These are phyloP conservation scores for Bursaphelenchus mucronatus DNA, from an alignment of 1,140 invertebrate species.

Conservation along the genomic window DNA sequence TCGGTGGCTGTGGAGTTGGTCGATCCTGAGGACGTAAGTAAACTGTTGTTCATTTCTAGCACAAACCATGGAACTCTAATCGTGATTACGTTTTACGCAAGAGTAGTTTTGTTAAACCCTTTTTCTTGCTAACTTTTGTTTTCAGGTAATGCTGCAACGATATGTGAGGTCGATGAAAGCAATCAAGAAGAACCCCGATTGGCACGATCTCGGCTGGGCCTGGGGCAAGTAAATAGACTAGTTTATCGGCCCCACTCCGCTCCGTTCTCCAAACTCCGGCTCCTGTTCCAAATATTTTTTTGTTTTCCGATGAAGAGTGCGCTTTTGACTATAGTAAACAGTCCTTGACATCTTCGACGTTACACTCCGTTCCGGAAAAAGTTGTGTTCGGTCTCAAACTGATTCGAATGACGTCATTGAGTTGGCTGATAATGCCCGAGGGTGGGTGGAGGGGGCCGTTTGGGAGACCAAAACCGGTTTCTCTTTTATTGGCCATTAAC, in stretches of 20 bases:
- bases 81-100: neutral
- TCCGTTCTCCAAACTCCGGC: neutral
- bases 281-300: constrained; percentile 1
- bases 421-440: too few species aligned
- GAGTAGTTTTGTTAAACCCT: neutral
- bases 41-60: too few species aligned
- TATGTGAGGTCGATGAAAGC: constrained; percentile 1
- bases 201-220: constrained; percentile 10
- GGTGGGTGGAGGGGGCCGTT: too few species aligned
- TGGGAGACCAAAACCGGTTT: too few species aligned
- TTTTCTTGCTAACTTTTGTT: neutral
- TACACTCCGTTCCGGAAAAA: neutral
- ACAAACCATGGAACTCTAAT: too few species aligned
- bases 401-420: too few species aligned
- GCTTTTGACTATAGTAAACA: neutral
- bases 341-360: neutral
- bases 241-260: too few species aligned
- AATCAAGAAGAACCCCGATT: constrained; percentile 5
- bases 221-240: neutral
- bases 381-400: too few species aligned
- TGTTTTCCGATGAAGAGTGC: neutral
- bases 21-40: too few species aligned
- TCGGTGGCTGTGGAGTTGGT: neutral
- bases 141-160: constrained; percentile 9
- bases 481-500: too few species aligned